Conservation (phyloP, 1,140 invertebrate species). For the Dendrolimus kikuchii region DNA sequence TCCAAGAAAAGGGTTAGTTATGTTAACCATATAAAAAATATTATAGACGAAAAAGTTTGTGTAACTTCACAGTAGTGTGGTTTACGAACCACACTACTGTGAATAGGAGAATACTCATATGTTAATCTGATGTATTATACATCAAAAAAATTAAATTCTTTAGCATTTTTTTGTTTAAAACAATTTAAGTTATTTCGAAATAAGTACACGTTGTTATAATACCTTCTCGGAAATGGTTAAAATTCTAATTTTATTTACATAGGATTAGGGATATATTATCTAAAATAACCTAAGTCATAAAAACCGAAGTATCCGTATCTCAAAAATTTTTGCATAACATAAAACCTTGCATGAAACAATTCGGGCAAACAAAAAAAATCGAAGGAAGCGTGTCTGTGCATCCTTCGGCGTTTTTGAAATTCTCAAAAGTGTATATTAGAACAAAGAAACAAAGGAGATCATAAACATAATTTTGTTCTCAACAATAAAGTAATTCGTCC, state of each 20-base stretch:
- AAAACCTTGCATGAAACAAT: conserved; percentile 13
- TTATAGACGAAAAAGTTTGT: no score
- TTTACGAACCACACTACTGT: no score
- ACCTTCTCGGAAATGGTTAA: no score
- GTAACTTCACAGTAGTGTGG: no score
- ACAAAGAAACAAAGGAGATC: conserved; percentile 30
- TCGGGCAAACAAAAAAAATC: conserved; percentile 22
- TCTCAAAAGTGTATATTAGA: conserved; percentile 25
- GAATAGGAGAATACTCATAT: no score
- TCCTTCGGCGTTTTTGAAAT: conserved; percentile 37
- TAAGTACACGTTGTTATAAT: no score
- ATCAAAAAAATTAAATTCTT: conserved; percentile 1
- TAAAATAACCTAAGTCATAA: conserved; percentile 15
- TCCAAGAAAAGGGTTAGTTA: no score
- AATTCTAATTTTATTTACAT: conserved; percentile 5
- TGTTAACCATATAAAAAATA: no score
- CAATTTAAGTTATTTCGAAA: no score
- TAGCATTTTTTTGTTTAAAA: background rate
- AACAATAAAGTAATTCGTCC: conserved; percentile 53
- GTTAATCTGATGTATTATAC: no score
- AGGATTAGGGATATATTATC: conserved; percentile 9
- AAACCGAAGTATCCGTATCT: conserved; percentile 5
- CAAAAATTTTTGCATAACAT: conserved; percentile 26
- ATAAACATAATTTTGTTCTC: conserved; percentile 47
- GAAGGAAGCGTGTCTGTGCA: conserved; percentile 16